A percentile compares a stretch with the other conserved stretches of the same genome.
Conservation (phyloP, 2,113 vertebrate genomes). For the Mormyrus iriodes region DNA sequence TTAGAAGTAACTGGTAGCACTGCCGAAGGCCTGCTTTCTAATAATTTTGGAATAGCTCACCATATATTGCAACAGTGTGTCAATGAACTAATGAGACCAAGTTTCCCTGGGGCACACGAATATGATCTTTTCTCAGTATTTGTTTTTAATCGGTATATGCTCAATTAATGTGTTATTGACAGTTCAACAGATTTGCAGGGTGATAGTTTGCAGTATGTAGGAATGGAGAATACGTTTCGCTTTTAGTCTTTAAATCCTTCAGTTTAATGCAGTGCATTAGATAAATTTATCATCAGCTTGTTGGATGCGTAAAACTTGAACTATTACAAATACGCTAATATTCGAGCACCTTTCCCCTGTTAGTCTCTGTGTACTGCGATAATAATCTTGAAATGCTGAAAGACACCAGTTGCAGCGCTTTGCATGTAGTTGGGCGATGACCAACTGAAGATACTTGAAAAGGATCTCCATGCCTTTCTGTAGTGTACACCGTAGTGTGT, state of each 20-base stretch:
- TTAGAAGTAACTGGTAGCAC: neutral
- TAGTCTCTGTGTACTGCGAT: neutral
- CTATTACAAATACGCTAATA: neutral
- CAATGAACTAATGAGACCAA: neutral
- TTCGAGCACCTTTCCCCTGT: neutral
- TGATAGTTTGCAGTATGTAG: neutral
- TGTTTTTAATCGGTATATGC: neutral
- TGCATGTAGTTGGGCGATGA: neutral
- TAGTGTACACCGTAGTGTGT: neutral
- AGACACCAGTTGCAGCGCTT: neutral
- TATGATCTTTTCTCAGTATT: neutral
- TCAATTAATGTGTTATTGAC: neutral
- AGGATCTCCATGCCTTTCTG: neutral
- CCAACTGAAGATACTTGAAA: neutral
- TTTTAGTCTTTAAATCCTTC: neutral
- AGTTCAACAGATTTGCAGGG: neutral
- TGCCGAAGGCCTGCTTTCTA: neutral
- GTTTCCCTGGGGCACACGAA: neutral
- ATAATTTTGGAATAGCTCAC: neutral
- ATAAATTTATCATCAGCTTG: neutral
- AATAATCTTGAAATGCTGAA: neutral
- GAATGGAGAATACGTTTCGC: neutral
- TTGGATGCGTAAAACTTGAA: neutral
- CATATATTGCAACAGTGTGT: neutral
- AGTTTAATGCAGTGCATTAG: neutral